Percentiles rank a stretch among this genome's conserved stretches.
Conservation (phyloP, 1,140 invertebrate genomes). For the Achroia grisella region DNA sequence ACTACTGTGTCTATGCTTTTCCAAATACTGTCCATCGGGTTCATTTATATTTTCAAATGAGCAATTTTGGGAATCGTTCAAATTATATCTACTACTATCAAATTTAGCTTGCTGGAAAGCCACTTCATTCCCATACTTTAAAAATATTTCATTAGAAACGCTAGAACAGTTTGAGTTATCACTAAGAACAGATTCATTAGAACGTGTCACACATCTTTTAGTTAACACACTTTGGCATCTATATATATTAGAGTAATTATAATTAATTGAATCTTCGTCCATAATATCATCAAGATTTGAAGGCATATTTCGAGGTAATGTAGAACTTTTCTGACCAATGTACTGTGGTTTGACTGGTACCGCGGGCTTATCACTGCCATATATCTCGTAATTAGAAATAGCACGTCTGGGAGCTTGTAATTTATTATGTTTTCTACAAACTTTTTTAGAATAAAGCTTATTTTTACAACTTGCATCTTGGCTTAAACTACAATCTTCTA, state of each 20-base stretch:
- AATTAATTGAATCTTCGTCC: conserved; percentile 44
- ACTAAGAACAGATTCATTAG: conserved; percentile 68
- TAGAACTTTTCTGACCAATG: conserved; percentile 64
- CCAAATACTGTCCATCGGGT: conserved; percentile 57
- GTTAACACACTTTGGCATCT: conserved; percentile 69
- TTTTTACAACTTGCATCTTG: conserved; percentile 73
- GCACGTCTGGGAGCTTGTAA: conserved; percentile 74
- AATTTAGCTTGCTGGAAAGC: conserved; percentile 67
- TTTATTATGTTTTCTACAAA: conserved; percentile 73
- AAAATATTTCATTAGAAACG: conserved; percentile 70
- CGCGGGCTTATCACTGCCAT: conserved; percentile 64
- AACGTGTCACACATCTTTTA: conserved; percentile 65
- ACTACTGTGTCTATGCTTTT: conserved; percentile 74
- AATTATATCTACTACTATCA: conserved; percentile 58
- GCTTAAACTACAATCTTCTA: conserved; percentile 80
- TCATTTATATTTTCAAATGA: conserved; percentile 68
- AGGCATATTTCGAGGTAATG: conserved; percentile 69
- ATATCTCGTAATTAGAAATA: conserved; percentile 86
- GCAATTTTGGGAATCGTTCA: conserved; percentile 67
- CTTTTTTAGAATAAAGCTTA: conserved; percentile 67
- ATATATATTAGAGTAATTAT: conserved; percentile 51
- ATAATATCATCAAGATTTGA: conserved; percentile 63
- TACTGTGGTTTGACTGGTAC: conserved; percentile 47
- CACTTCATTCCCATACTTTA: conserved; percentile 69
- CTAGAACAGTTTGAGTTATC: conserved; percentile 72